Evolutionary conservation across 2,888 invertebrate genomes (phyloP).

Genomic region (Trachelus troglodyta): DNA sequence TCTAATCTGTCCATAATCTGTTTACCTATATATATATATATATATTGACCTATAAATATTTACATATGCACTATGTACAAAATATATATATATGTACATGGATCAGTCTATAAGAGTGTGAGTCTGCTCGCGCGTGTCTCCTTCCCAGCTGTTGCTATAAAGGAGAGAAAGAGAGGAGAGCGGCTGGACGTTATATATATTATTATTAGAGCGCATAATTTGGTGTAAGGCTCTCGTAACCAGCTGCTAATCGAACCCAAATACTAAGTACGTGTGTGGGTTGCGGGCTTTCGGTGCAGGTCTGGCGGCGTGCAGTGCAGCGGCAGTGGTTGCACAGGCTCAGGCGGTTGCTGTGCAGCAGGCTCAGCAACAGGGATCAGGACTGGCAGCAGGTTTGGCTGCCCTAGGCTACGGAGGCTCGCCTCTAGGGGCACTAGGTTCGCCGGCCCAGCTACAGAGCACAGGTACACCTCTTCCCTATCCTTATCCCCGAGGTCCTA

Average conservation of each 20-base stretch:
- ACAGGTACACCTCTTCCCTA: slow-evolving; percentile 53
- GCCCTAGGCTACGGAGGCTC: slow-evolving; percentile 65
- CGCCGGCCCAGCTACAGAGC: slow-evolving; percentile 64
- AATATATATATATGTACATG: too few relatives aligned
- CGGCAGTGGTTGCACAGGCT: slow-evolving; percentile 63
- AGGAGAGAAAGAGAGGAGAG: too few relatives aligned
- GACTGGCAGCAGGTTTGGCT: slow-evolving; percentile 63
- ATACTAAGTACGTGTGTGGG: slow-evolving; percentile 37
- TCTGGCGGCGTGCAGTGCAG: slow-evolving; percentile 73
- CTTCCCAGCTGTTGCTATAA: too few relatives aligned
- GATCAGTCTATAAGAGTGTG: too few relatives aligned
- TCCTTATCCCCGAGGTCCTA: too few relatives aligned
- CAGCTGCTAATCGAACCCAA: not conserved
- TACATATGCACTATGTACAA: too few relatives aligned
- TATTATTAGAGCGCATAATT: not conserved
- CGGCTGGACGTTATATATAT: too few relatives aligned
- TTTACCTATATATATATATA: too few relatives aligned
- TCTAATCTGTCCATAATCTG: too few relatives aligned
- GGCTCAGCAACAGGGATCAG: slow-evolving; percentile 64
- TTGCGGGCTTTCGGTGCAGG: slow-evolving; percentile 68
- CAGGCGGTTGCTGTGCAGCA: slow-evolving; percentile 65
- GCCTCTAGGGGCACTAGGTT: slow-evolving; percentile 64
- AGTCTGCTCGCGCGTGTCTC: too few relatives aligned
- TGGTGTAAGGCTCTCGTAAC: slow-evolving; percentile 5
- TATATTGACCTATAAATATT: too few relatives aligned